phyloP scores from a whole-genome alignment of 2,113 vertebrate genomes.

The Hemiscyllium ocellatum region DNA sequence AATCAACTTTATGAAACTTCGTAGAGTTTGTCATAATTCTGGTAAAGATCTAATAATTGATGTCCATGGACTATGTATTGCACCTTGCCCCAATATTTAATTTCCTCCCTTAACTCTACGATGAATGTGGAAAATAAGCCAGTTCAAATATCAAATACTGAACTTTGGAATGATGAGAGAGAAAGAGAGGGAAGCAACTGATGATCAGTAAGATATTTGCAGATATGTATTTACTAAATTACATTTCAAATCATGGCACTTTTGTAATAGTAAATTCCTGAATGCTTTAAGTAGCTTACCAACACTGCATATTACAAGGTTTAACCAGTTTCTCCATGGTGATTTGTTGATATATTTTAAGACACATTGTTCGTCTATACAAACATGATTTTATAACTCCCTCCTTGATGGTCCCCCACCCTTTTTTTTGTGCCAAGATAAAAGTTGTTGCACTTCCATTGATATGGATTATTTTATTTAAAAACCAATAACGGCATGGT shows the following conservation, averaged over 20 bases:
- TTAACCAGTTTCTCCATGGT: constrained; percentile 22
- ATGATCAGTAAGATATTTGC: not conserved
- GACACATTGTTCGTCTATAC: not conserved
- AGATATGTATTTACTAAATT: constrained; percentile 23
- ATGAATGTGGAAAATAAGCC: constrained; percentile 24
- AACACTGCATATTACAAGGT: not conserved
- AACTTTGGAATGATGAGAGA: constrained; percentile 5
- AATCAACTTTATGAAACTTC: constrained; percentile 2
- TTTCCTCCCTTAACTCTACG: constrained; percentile 22
- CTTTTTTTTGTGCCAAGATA: not conserved
- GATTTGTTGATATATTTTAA: constrained; percentile 7
- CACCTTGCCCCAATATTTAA: constrained; percentile 34
- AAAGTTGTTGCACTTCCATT: not conserved
- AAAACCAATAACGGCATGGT: not conserved
- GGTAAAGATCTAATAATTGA: constrained; percentile 7
- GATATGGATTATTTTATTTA: not conserved
- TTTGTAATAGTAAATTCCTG: constrained; percentile 30
- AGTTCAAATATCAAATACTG: constrained; percentile 3
- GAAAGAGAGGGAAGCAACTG: constrained; percentile 29
- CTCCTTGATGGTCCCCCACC: not conserved
- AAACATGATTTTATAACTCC: not conserved
- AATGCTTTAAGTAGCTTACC: constrained; percentile 8
- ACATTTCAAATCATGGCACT: constrained; percentile 34
- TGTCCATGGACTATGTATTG: constrained; percentile 26
- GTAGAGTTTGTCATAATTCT: constrained; percentile 8